Conservation (phyloP, 1,140 invertebrate species). For the Nilaparvata lugens region DNA sequence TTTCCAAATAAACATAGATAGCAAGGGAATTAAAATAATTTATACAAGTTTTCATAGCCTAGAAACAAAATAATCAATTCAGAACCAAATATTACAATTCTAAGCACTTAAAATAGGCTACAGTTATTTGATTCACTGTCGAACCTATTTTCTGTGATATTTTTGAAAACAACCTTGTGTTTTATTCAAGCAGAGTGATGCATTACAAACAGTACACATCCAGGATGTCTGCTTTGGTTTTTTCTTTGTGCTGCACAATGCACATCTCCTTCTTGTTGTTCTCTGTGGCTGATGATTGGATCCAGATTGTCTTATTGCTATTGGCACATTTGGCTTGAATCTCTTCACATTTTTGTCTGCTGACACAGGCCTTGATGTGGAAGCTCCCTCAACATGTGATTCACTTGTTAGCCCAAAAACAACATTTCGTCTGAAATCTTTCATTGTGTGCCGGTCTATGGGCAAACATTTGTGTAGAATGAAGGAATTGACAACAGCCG, state of each 20-base stretch:
- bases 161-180: conserved; percentile 12
- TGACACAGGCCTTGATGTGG: conserved; percentile 5
- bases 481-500: conserved; percentile 28
- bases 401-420: conserved; percentile 12
- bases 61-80: not conserved
- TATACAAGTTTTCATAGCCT: not conserved
- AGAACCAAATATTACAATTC: not conserved
- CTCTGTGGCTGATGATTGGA: conserved; percentile 16
- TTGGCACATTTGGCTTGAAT: conserved; percentile 14
- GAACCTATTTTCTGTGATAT: conserved; percentile 7
- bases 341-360: conserved; percentile 5
- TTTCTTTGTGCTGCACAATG: conserved; percentile 22
- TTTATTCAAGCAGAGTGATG: conserved; percentile 15
- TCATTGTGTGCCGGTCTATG: conserved; percentile 2
- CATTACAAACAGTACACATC: conserved; percentile 7
- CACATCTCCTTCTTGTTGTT: conserved; percentile 19
- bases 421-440: conserved; percentile 8
- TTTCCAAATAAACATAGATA: not conserved
- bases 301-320: conserved; percentile 12
- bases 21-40: not conserved
- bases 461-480: conserved; percentile 24
- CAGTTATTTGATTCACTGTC: no score
- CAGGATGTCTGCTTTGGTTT: conserved; percentile 12
- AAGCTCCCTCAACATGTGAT: conserved; percentile 6
- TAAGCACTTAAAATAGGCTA: no score